Base-by-base conservation (phyloP, 2,888 invertebrate genomes). In the Lordiphosa andalusiaca region DNA sequence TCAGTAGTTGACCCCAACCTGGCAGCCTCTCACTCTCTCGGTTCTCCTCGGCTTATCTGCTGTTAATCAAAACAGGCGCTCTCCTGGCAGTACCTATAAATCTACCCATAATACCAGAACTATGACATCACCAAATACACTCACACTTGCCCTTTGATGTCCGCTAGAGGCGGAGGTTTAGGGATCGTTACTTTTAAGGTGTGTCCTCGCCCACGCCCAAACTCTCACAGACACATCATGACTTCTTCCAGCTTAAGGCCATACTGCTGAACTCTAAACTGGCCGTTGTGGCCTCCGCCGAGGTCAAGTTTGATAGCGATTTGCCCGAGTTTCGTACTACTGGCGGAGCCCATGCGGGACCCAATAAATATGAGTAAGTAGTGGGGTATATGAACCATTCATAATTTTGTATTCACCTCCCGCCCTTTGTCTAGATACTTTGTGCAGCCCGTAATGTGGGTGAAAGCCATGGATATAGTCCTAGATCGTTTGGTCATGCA, bases 401-500 rank as follows among this genome's bases (percentile, higher is more conserved):
- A 3, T 12, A 10, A 23, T 16, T 5, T 23, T 25, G 16, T 7
- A 38, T 21, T 10, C 21, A 9, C 3, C 1, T 12, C 2, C 35
- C 9, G 3, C 19, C 2, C 7, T 12, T 90, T 89, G 3, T 2
- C 0, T 12, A 92, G 92, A 88, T 94, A 94, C 69, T 94, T 94
- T 41, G 95, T 95, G 1, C 98, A 98, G 1, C 94, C 96, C 0
- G 90, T 95, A 23, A 95, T 99, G 93, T 99, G 98, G 98, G 94
- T 99, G 6, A 97, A 98, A 90, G 97, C 98, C 0, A 88, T 98
- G 41, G 98, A 99, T 86, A 93, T 98, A 91, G 92, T 97, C 2
- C 91, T 99, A 90, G 96, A 96, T 87, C 93, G 94, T 62, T 91
- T 98, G 33, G 92, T 95, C 33, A 92, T 95, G 2, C 93, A 93